Evolutionary conservation across 1,140 invertebrate species (phyloP).

Genomic region (Gerris buenoi): DNA sequence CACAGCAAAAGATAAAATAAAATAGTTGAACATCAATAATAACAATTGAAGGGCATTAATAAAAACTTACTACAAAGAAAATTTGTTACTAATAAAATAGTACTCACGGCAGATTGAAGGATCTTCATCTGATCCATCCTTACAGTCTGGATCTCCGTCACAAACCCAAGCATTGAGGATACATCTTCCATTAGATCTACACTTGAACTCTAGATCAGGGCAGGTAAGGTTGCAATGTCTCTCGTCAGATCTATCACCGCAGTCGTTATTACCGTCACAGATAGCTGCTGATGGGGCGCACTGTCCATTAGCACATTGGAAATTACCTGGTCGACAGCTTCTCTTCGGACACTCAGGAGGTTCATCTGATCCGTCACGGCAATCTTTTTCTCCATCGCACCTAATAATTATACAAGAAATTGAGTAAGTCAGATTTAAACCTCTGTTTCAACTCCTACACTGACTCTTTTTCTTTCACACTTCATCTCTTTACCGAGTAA

Average conservation of each 20-base stretch:
- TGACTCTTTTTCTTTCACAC: too few species aligned
- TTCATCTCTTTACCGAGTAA: too few species aligned
- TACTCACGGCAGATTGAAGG: slow-evolving; percentile 63
- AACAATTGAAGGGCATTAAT: too few species aligned
- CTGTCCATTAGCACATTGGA: slow-evolving; percentile 86
- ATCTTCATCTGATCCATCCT: slow-evolving; percentile 87
- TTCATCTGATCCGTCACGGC: slow-evolving; percentile 85
- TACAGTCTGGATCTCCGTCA: slow-evolving; percentile 87
- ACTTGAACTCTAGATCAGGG: slow-evolving; percentile 85
- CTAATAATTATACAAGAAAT: slow-evolving; percentile 25
- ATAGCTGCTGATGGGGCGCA: slow-evolving; percentile 83
- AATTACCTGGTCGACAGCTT: slow-evolving; percentile 68
- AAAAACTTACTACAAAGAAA: too few species aligned
- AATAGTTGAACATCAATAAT: too few species aligned
- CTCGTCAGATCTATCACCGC: slow-evolving; percentile 65
- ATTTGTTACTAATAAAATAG: too few species aligned
- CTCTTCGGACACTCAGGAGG: slow-evolving; percentile 57
- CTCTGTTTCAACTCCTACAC: too few species aligned
- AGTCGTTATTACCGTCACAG: slow-evolving; percentile 84
- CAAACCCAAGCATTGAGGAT: slow-evolving; percentile 91
- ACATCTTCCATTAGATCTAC: slow-evolving; percentile 69
- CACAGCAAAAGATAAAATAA: too few species aligned
- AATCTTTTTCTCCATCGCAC: slow-evolving; percentile 73
- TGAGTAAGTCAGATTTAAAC: slow-evolving; percentile 16
- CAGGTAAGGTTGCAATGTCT: slow-evolving; percentile 66